phyloP scores from a whole-genome alignment of 2,797 vertebrate species.

The Cynodonichthys magdalenae region DNA sequence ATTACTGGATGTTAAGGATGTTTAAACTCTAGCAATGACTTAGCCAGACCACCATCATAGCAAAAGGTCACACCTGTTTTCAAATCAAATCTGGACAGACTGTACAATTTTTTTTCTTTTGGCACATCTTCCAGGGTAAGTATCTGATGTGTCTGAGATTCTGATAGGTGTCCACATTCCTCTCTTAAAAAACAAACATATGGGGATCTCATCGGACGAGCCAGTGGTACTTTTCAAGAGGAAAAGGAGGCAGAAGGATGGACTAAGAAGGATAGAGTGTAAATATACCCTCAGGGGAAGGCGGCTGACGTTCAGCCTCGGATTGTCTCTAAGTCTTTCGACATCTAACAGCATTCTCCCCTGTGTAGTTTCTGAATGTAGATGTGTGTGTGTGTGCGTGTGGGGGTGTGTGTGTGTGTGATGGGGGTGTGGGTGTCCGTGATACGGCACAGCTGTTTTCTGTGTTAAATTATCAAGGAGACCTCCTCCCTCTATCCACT shows the following conservation, averaged over 20 bases:
- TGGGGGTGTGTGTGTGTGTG: slow-evolving; percentile 7
- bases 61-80: slow-evolving; percentile 18
- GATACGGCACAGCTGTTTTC: slow-evolving; percentile 62
- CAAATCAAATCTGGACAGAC: slow-evolving; percentile 16
- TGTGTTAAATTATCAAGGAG: slow-evolving; percentile 42
- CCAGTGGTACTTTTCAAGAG: slow-evolving; percentile 32
- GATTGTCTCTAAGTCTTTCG: slow-evolving; percentile 59
- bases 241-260: slow-evolving; percentile 28
- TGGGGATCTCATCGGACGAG: slow-evolving; percentile 54
- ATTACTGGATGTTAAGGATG: neutral
- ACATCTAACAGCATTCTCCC: slow-evolving; percentile 63
- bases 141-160: slow-evolving; percentile 45
- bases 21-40: neutral
- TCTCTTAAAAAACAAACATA: slow-evolving; percentile 62
- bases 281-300: slow-evolving; percentile 58
- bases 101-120: slow-evolving; percentile 34
- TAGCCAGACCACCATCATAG: slow-evolving; percentile 4
- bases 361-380: slow-evolving; percentile 36
- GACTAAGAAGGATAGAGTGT: slow-evolving; percentile 50
- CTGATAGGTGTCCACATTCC: slow-evolving; percentile 60
- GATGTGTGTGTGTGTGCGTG: slow-evolving; percentile 16
- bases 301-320: slow-evolving; percentile 54
- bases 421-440: slow-evolving; percentile 1
- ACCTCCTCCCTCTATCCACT: slow-evolving; percentile 58
- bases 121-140: slow-evolving; percentile 38